Base-by-base conservation (phyloP, 2,113 vertebrate species). In the Grammomys surdaster region DNA sequence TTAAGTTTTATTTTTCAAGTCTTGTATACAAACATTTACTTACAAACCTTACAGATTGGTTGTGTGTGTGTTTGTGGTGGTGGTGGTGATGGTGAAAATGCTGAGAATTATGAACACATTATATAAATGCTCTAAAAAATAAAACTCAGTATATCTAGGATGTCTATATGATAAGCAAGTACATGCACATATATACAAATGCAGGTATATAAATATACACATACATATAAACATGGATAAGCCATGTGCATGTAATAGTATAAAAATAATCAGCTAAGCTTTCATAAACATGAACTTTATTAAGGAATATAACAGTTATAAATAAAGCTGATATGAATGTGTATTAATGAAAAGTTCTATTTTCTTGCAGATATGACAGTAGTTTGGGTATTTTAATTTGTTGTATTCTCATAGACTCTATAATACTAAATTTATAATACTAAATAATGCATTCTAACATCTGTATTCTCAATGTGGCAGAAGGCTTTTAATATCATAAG, bases 1-100 rank as follows among this genome's bases (percentile, higher is more conserved):
- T 84, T 51, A 73, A 63, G 43, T 76, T 90, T 92, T 90, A 33
- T 56, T n/a, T 90, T 92, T 60, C 20, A 89, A 84, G 73, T 95
- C n/a, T 88, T 46, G 19, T 69, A 56, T 81, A 33, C 58, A 89
- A 82, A 95, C 69, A 58, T 80, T 91, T 89, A n/a, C 88, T 78
- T 82, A 43, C 36, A 82, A 36, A 89, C 6, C 76, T 75, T 95
- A 51, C 58, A 90, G 46, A 75, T 24, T 26, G 3, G 31, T 0
- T 84, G 19, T 84, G 90, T 60, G 51, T 72, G 17, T 72, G 14
- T 72, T 36, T 20, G 31, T 58, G 63, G 24, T 28, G 24, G 24
- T 28, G 24, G 63, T 11, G 20, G 63, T 65, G 12, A 20, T 17
- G 36, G 60, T 43, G 33, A 9, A 43, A 75, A 13, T 46, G 2